phyloP scores from a whole-genome alignment of 2,888 invertebrate species.

The Melolontha melolontha region DNA sequence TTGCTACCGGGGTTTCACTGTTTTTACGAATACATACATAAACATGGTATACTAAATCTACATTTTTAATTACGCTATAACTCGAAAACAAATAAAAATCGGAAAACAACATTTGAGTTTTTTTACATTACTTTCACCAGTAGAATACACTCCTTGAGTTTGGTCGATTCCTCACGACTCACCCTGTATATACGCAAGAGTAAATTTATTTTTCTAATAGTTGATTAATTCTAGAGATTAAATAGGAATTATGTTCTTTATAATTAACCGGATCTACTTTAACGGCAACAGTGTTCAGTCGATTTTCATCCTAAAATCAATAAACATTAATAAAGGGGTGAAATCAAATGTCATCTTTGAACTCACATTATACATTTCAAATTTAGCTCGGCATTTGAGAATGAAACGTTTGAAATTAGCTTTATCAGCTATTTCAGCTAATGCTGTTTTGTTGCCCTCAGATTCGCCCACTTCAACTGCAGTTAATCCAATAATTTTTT shows the following conservation, averaged over 20 bases:
- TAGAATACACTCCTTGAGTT: no score
- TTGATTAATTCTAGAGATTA: conserved; percentile 65
- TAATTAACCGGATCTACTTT: conserved; percentile 79
- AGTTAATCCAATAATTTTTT: conserved; percentile 77
- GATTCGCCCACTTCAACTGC: conserved; percentile 85
- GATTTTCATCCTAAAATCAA: conserved; percentile 79
- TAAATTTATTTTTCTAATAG: conserved; percentile 36
- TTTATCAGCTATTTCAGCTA: conserved; percentile 76
- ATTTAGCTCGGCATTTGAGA: conserved; percentile 87
- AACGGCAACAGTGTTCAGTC: conserved; percentile 81
- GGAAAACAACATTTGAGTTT: no score
- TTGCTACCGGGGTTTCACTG: no score
- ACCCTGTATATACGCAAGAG: neutral
- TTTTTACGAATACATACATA: no score
- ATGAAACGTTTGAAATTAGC: conserved; percentile 84
- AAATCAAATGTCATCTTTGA: neutral
- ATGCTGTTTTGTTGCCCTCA: conserved; percentile 75
- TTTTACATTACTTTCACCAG: no score
- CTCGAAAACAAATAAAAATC: no score
- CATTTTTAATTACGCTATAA: no score
- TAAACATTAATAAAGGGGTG: conserved; percentile 52
- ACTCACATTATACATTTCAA: conserved; percentile 91
- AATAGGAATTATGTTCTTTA: conserved; percentile 78
- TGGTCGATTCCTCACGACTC: no score
- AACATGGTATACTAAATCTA: no score